Base-by-base conservation (phyloP, 2,888 invertebrate genomes). In the Pachliopta kotzebuea region DNA sequence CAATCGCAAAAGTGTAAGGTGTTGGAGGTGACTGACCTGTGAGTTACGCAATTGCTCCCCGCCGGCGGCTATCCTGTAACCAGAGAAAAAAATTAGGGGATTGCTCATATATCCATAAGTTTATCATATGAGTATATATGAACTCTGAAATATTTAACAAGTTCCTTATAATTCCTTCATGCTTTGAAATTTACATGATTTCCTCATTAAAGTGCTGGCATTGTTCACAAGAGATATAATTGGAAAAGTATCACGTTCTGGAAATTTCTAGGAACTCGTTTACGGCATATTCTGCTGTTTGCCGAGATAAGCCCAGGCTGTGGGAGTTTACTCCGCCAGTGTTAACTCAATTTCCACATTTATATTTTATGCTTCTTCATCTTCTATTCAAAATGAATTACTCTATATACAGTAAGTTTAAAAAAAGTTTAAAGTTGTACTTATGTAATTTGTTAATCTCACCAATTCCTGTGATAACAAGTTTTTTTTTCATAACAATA, bases 21-120 rank as follows among this genome's bases (percentile, higher is more conserved):
- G 80, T 80, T 69, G 70, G 72, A 74, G 87, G 84, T 89, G 77
- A 91, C 89, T 90, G 82, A 91, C 91, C 90, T 90, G 79, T 75
- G 72, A 76, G 77, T 76, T 82, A 78, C 77, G 76, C 80, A 79
- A 84, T 79, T 78, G 81, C 85, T 83, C 80, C 82, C 77, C 75
- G 80, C 79, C 74, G 79, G 80, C 81, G 76, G 75, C 77, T 76
- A 79, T 83, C 82, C 89, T 90, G 88, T 71, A 75, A 85, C 77
- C 81, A 86, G 88, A 79, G 79, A 80, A 81, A 84, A 83, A 79
- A 86, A 85, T 87, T 86, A 83, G n/a, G 21, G 21, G n/a, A 52
- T 52, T 52, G 50, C 50, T 9, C 4, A 52, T 52, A 2, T 18
- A 23, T 52, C 4, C n/a, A 4, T n/a, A 45, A 45, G 18, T n/a